Evolutionary conservation across 2,888 invertebrate species (phyloP).

Genomic region (Cerastoderma edule): DNA sequence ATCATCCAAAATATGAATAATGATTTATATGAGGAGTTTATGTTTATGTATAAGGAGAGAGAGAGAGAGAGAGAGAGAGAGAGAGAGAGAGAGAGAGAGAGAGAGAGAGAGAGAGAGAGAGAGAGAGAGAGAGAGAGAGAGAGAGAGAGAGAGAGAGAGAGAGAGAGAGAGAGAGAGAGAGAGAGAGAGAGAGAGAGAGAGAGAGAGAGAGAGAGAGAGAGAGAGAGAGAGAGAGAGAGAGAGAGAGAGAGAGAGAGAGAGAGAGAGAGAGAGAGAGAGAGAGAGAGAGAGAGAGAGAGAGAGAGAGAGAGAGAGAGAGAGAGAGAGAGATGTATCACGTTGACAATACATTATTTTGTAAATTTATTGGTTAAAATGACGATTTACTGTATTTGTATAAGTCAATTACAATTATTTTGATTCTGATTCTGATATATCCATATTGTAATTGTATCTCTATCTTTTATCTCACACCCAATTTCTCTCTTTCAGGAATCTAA

Average conservation of each 20-base stretch:
- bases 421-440: too few relatives aligned
- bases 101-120: neutral
- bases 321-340: conserved; percentile 1
- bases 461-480: too few relatives aligned
- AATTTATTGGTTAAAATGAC: too few relatives aligned
- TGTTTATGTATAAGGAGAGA: neutral
- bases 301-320: conserved; percentile 8
- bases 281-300: conserved; percentile 22
- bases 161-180: neutral
- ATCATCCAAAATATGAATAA: too few relatives aligned
- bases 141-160: neutral
- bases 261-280: conserved; percentile 23
- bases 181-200: neutral
- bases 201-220: neutral
- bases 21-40: too few relatives aligned
- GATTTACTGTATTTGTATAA: too few relatives aligned
- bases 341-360: too few relatives aligned
- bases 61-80: neutral
- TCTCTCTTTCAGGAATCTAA: too few relatives aligned
- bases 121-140: neutral
- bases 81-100: neutral
- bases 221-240: neutral
- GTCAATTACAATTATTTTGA: too few relatives aligned
- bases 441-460: too few relatives aligned
- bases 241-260: conserved; percentile 7